phyloP scores from a whole-genome alignment of 2,888 invertebrate genomes.

The Hydropsyche betteni region DNA sequence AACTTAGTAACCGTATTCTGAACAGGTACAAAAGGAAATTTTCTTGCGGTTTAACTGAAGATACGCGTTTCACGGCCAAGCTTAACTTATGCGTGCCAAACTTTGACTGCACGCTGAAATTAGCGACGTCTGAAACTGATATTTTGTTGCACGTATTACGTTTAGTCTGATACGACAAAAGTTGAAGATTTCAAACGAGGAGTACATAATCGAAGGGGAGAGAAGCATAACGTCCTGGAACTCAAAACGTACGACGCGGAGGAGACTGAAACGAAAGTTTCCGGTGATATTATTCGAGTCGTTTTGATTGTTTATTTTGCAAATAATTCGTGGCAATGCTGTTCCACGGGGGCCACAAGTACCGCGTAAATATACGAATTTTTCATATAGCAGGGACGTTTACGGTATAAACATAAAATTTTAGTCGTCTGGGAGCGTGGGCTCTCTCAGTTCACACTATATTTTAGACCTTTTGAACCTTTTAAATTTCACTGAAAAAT shows the following conservation, averaged over 20 bases:
- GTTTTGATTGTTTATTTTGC: constrained; percentile 37
- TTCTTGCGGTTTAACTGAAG: constrained; percentile 36
- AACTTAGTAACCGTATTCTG: constrained; percentile 21
- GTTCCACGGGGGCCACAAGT: neutral
- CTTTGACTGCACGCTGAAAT: constrained; percentile 14
- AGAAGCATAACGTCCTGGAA: neutral
- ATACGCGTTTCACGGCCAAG: constrained; percentile 41
- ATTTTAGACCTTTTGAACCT: too few species aligned
- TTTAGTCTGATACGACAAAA: too few species aligned
- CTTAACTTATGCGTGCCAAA: constrained; percentile 27
- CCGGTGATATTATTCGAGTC: constrained; percentile 30
- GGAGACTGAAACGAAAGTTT: constrained; percentile 26
- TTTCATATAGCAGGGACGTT: constrained; percentile 13
- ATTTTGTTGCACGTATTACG: too few species aligned
- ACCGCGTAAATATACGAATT: constrained; percentile 11
- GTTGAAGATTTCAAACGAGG: neutral
- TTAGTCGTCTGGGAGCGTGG: neutral
- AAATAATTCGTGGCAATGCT: constrained; percentile 34
- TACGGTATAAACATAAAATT: constrained; percentile 9
- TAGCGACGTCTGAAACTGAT: too few species aligned
- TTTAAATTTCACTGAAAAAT: too few species aligned
- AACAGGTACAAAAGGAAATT: constrained; percentile 30
- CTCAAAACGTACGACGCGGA: neutral
- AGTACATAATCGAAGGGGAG: neutral
- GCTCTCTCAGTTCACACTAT: too few species aligned